Evolutionary conservation across 2,113 vertebrate species (phyloP).

Genomic region (Microtus ochrogaster): DNA sequence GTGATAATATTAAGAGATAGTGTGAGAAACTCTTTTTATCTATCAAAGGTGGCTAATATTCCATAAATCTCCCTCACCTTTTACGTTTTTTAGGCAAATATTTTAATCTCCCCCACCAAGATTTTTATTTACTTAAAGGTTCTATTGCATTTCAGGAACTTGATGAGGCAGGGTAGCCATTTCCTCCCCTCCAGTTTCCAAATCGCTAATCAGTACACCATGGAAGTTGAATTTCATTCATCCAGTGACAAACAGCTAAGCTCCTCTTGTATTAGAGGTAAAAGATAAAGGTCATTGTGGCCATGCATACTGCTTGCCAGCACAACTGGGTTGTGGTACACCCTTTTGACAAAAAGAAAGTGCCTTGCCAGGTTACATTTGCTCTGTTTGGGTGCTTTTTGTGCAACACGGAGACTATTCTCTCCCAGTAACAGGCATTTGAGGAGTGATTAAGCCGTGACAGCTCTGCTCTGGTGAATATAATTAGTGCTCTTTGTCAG

Average conservation of each 20-base stretch:
- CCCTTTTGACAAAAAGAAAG: not conserved
- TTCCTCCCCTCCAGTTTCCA: not conserved
- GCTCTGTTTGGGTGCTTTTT: not conserved
- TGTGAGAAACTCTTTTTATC: not conserved
- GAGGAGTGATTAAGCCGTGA: not conserved
- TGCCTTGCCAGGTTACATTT: not conserved
- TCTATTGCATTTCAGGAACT: not conserved
- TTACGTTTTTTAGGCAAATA: not conserved
- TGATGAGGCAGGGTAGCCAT: not conserved
- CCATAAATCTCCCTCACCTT: not conserved
- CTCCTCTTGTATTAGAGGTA: not conserved
- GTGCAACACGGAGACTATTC: not conserved
- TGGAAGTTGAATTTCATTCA: not conserved
- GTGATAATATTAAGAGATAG: not conserved
- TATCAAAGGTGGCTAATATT: not conserved
- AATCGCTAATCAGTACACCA: not conserved
- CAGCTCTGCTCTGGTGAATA: not conserved
- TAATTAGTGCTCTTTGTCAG: not conserved
- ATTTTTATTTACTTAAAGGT: not conserved
- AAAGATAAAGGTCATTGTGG: not conserved
- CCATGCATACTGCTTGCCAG: not conserved
- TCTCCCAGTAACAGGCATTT: not conserved
- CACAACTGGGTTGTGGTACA: not conserved
- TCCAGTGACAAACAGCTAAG: not conserved
- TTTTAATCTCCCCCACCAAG: not conserved